phyloP scores from a whole-genome alignment of 2,888 invertebrate genomes.

The Teinopalpus imperialis region DNA sequence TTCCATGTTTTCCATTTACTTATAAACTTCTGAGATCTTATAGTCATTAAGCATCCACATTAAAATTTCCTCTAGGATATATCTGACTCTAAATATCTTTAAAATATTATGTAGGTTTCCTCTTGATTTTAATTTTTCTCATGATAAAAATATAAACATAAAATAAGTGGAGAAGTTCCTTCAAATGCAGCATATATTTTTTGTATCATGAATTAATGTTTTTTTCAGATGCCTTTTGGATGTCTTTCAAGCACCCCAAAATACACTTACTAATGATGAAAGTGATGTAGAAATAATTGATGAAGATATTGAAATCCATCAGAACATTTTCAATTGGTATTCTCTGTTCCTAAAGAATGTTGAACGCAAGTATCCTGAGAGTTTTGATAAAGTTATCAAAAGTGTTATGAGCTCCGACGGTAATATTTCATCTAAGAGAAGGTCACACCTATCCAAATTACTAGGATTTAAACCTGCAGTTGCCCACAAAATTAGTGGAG shows the following conservation, averaged over 20 bases:
- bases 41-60: too few relatives aligned
- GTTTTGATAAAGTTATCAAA: constrained; percentile 86
- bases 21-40: too few relatives aligned
- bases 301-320: constrained; percentile 52
- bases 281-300: constrained; percentile 75
- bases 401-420: constrained; percentile 69
- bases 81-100: too few relatives aligned
- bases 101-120: too few relatives aligned
- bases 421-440: constrained; percentile 46
- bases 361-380: constrained; percentile 86
- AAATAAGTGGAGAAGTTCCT: too few relatives aligned
- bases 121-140: too few relatives aligned
- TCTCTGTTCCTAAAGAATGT: constrained; percentile 80
- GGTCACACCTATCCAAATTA: constrained; percentile 63
- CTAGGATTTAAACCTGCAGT: constrained; percentile 81
- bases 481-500: constrained; percentile 73
- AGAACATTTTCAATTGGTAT: constrained; percentile 76
- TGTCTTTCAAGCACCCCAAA: constrained; percentile 42
- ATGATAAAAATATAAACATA: too few relatives aligned
- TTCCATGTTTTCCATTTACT: too few relatives aligned
- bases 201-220: too few relatives aligned
- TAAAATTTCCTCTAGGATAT: too few relatives aligned
- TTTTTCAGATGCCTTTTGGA: constrained; percentile 74
- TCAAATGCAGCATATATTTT: constrained; percentile 1
- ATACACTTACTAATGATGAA: constrained; percentile 40